Evolutionary conservation across 2,888 invertebrate species (phyloP).

Genomic region (Dryadula phaetusa): DNA sequence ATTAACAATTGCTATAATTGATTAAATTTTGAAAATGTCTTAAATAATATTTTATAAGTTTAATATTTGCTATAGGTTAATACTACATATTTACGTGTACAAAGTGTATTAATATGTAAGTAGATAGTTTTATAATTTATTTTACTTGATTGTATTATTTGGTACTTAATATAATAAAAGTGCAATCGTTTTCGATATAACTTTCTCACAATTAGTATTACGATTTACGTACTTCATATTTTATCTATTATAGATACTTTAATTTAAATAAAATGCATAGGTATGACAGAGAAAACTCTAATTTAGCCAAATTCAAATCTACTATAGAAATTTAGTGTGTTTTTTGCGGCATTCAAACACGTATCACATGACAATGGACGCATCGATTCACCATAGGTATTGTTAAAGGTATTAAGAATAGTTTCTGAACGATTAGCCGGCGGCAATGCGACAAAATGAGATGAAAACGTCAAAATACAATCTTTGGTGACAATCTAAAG

Average conservation of each 20-base stretch:
- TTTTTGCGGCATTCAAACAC: conserved; percentile 50
- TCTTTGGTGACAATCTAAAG: conserved; percentile 70
- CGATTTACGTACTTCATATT: too few relatives aligned
- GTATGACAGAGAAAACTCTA: too few relatives aligned
- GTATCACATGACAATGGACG: conserved; percentile 46
- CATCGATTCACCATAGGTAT: conserved; percentile 48
- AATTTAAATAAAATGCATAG: too few relatives aligned
- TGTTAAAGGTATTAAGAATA: conserved; percentile 52
- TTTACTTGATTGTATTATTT: too few relatives aligned
- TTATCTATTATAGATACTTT: background rate
- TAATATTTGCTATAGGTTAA: too few relatives aligned
- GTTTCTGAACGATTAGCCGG: conserved; percentile 75
- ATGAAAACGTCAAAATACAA: conserved; percentile 83
- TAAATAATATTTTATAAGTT: background rate
- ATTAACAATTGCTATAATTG: conserved; percentile 38
- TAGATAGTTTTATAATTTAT: too few relatives aligned
- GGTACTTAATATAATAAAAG: too few relatives aligned
- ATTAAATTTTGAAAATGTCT: background rate
- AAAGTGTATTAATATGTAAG: too few relatives aligned
- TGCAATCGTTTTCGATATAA: background rate
- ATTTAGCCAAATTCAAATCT: background rate
- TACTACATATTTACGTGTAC: too few relatives aligned
- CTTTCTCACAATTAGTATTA: too few relatives aligned
- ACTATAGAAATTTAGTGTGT: background rate
- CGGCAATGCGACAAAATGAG: conserved; percentile 73